phyloP scores from a whole-genome alignment of 1,140 invertebrate genomes.

The Drosophila mojavensis region DNA sequence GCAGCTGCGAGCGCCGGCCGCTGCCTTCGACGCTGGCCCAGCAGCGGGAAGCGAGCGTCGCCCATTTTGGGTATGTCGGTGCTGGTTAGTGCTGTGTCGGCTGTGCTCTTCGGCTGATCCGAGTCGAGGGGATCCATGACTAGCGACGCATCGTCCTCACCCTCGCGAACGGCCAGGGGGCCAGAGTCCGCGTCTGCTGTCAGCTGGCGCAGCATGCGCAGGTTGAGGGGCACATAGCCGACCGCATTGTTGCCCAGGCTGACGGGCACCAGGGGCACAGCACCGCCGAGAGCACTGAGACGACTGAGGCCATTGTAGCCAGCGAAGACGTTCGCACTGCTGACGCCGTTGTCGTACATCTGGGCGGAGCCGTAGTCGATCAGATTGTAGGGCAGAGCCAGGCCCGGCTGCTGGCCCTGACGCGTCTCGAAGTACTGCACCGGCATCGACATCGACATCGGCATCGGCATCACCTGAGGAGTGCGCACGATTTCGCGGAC shows the following conservation, averaged over 20 bases:
- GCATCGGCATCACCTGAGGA: constrained; percentile 27
- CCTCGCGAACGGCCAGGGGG: constrained; percentile 32
- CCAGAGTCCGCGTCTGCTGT: not conserved
- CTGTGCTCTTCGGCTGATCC: not conserved
- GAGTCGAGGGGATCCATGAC: not conserved
- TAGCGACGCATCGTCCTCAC: constrained; percentile 15
- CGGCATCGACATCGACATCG: not conserved
- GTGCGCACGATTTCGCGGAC: not conserved
- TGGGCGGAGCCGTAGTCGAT: constrained; percentile 27
- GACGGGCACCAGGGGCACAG: constrained; percentile 58
- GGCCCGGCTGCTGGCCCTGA: constrained; percentile 24
- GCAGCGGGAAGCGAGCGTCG: constrained; percentile 5
- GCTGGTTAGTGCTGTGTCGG: not conserved
- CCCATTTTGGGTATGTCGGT: not conserved
- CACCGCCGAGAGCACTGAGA: not conserved
- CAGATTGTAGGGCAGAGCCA: constrained; percentile 20
- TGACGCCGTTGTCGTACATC: constrained; percentile 11
- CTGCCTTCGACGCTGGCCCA: constrained; percentile 26
- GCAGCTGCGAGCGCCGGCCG: not conserved
- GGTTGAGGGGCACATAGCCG: constrained; percentile 57
- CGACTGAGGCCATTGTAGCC: not conserved
- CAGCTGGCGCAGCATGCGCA: constrained; percentile 60
- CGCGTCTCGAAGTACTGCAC: constrained; percentile 48
- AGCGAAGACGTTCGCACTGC: not conserved
- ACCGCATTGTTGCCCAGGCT: constrained; percentile 61